phyloP scores from a whole-genome alignment of 2,888 invertebrate species.

The Blastobasis adustella region DNA sequence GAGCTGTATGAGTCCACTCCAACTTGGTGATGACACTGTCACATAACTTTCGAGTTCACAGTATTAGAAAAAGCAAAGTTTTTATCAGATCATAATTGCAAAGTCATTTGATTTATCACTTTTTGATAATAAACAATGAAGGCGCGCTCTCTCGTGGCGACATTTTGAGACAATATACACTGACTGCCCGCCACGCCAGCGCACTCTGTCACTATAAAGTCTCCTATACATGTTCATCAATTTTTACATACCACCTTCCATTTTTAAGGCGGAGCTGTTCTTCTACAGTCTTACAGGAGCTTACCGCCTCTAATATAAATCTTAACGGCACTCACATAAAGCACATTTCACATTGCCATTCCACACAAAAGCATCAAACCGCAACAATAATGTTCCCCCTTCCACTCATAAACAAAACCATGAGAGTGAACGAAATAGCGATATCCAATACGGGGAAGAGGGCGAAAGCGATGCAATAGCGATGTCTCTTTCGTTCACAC shows the following conservation, averaged over 20 bases:
- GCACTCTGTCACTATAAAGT: constrained; percentile 74
- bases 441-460: constrained; percentile 13
- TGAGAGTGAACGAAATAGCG: constrained; percentile 51
- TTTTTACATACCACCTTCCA: constrained; percentile 76
- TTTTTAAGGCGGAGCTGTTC: constrained; percentile 75
- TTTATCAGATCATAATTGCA: constrained; percentile 46
- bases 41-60: constrained; percentile 25
- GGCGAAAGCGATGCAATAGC: constrained; percentile 15
- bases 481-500: constrained; percentile 31
- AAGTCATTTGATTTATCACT: constrained; percentile 72
- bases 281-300: constrained; percentile 41
- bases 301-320: constrained; percentile 16
- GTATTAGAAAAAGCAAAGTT: constrained; percentile 27
- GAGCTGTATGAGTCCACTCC: constrained; percentile 17
- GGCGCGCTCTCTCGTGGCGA: constrained; percentile 57
- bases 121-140: constrained; percentile 68
- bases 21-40: constrained; percentile 19
- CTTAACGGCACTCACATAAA: neutral
- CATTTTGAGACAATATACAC: constrained; percentile 74
- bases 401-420: constrained; percentile 32
- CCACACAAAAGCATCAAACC: constrained; percentile 37
- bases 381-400: constrained; percentile 51
- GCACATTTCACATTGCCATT: constrained; percentile 13
- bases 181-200: constrained; percentile 71
- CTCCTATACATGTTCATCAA: constrained; percentile 75